Percentiles rank a stretch among this genome's conserved stretches.
These are phyloP conservation scores for Incurvaria masculella DNA, from an alignment of 2,888 invertebrate species.

Conservation along the genomic window DNA sequence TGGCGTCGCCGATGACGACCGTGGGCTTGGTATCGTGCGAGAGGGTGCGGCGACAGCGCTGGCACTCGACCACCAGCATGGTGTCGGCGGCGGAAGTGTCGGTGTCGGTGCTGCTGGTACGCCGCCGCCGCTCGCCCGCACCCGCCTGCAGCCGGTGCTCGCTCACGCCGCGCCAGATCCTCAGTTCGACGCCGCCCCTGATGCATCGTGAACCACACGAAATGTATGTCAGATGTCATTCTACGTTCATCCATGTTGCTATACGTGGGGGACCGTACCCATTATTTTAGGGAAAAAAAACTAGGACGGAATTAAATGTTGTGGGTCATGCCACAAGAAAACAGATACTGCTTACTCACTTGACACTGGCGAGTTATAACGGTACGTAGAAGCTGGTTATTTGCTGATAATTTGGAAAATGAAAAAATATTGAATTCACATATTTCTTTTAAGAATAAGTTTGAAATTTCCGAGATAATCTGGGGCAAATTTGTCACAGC, in stretches of 20 bases:
- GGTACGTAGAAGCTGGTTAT: too few relatives aligned
- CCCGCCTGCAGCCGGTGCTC: conserved; percentile 47
- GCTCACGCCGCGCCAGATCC: conserved; percentile 80
- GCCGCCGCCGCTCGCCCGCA: conserved; percentile 25
- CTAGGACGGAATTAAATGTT: too few relatives aligned
- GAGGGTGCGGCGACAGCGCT: conserved; percentile 18
- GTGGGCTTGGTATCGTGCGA: conserved; percentile 28
- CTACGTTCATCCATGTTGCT: conserved; percentile 7
- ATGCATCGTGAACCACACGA: neutral
- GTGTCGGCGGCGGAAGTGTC: conserved; percentile 42
- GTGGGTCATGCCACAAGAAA: too few relatives aligned
- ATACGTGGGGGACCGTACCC: conserved; percentile 3
- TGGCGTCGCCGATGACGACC: conserved; percentile 35
- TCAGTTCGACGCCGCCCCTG: conserved; percentile 80
- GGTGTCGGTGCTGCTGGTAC: conserved; percentile 41
- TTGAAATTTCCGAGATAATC: too few relatives aligned
- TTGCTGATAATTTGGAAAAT: too few relatives aligned
- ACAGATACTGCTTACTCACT: too few relatives aligned
- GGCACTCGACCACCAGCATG: conserved; percentile 46
- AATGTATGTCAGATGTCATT: conserved; percentile 4
- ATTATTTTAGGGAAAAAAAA: neutral
- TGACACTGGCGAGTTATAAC: too few relatives aligned
- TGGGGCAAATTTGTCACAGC: too few relatives aligned
- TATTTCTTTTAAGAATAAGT: too few relatives aligned
- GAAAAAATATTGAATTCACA: too few relatives aligned